These are phyloP conservation scores for Drosophila carrolli DNA, from an alignment of 1,140 invertebrate genomes.

Conservation along the genomic window DNA sequence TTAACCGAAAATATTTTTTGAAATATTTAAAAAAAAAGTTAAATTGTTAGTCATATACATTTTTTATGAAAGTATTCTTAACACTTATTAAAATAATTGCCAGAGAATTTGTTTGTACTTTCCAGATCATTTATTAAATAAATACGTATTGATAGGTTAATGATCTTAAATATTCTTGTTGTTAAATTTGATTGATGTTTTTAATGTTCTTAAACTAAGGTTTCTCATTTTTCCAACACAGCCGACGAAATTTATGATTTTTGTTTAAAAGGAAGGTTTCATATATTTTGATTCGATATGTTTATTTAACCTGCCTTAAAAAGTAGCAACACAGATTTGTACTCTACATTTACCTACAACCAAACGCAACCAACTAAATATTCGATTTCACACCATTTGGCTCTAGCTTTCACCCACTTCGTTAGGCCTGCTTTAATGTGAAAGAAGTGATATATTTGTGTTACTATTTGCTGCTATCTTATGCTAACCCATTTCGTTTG, in stretches of 20 bases:
- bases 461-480: not conserved
- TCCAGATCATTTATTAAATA: too few relatives aligned
- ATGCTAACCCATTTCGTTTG: constrained; percentile 47
- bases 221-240: too few relatives aligned
- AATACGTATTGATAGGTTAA: too few relatives aligned
- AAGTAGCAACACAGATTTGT: not conserved
- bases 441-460: constrained; percentile 22
- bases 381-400: constrained; percentile 38
- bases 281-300: not conserved
- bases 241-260: too few relatives aligned
- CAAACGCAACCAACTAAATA: constrained; percentile 19
- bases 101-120: too few relatives aligned
- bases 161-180: too few relatives aligned
- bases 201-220: too few relatives aligned
- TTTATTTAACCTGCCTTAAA: constrained; percentile 17
- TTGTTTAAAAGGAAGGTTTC: not conserved
- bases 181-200: too few relatives aligned
- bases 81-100: too few relatives aligned
- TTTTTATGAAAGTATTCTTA: too few relatives aligned
- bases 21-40: not conserved
- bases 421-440: constrained; percentile 5
- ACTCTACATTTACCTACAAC: not conserved
- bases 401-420: constrained; percentile 8
- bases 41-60: too few relatives aligned
- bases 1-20: not conserved